Percentiles rank a stretch among this genome's conserved stretches.
These are phyloP conservation scores for Automeris io DNA, from an alignment of 2,888 invertebrate species.

Conservation along the genomic window DNA sequence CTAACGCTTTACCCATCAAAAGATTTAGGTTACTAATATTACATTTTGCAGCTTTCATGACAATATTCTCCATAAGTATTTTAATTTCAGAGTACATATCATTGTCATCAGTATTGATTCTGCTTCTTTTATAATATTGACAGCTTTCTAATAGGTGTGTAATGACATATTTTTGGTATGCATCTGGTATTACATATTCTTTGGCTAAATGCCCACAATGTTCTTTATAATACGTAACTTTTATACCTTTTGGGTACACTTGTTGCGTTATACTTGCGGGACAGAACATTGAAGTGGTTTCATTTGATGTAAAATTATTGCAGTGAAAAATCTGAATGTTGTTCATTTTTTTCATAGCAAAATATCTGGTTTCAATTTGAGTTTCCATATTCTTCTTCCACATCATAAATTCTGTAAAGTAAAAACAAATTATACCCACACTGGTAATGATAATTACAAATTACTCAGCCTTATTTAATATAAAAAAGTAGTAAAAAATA, in stretches of 20 bases:
- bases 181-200: slow-evolving; percentile 21
- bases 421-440: not conserved
- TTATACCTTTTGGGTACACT: slow-evolving; percentile 37
- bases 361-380: slow-evolving; percentile 27
- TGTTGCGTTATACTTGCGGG: slow-evolving; percentile 37
- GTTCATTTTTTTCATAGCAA: slow-evolving; percentile 22
- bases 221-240: slow-evolving; percentile 39
- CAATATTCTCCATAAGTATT: slow-evolving; percentile 35
- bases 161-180: slow-evolving; percentile 33
- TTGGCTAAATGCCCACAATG: slow-evolving; percentile 34
- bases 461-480: not conserved
- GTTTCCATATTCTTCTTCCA: slow-evolving; percentile 44
- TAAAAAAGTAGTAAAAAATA: too few species aligned
- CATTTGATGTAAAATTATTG: slow-evolving; percentile 13
- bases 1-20: slow-evolving; percentile 37
- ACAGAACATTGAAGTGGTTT: slow-evolving; percentile 26
- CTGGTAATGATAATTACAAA: not conserved
- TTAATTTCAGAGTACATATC: slow-evolving; percentile 39
- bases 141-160: slow-evolving; percentile 24
- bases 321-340: slow-evolving; percentile 39
- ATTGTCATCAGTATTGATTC: slow-evolving; percentile 14
- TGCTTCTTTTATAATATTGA: slow-evolving; percentile 13
- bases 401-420: slow-evolving; percentile 41
- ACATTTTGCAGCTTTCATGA: slow-evolving; percentile 30
- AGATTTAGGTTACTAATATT: slow-evolving; percentile 29